Percentiles rank a stretch among this genome's conserved stretches.
Evolutionary conservation across 2,113 vertebrate species (phyloP).

Genomic region (Halcyon malimbica): DNA sequence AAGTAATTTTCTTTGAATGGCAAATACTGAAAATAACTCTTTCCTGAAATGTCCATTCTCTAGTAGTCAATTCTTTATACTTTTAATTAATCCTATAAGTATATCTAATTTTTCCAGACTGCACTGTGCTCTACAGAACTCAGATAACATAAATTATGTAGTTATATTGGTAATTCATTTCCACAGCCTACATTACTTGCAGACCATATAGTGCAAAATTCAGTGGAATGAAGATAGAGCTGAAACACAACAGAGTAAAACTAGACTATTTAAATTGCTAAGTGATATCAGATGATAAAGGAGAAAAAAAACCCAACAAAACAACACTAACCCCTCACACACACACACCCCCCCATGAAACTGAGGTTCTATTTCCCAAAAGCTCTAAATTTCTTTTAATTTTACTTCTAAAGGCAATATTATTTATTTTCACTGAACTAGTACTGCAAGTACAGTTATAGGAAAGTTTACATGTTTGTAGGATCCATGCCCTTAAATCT

Average conservation of each 20-base stretch:
- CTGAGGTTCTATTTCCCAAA: background rate
- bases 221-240: background rate
- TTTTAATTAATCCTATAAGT: slow-evolving; percentile 9
- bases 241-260: background rate
- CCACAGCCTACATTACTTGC: background rate
- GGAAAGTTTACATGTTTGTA: background rate
- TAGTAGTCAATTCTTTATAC: background rate
- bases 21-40: background rate
- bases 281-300: background rate
- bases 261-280: background rate
- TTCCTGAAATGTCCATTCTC: background rate
- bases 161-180: background rate
- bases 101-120: background rate
- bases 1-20: background rate
- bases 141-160: background rate
- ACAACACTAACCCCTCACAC: too few species aligned
- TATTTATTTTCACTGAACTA: background rate
- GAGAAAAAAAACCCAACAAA: background rate
- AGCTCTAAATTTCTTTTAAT: background rate
- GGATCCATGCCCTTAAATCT: background rate
- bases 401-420: background rate
- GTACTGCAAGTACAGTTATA: background rate
- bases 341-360: background rate
- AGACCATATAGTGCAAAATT: background rate
- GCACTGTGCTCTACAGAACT: background rate